Evolutionary conservation across 2,113 vertebrate species (phyloP).

Genomic region (Notiomystis cincta): DNA sequence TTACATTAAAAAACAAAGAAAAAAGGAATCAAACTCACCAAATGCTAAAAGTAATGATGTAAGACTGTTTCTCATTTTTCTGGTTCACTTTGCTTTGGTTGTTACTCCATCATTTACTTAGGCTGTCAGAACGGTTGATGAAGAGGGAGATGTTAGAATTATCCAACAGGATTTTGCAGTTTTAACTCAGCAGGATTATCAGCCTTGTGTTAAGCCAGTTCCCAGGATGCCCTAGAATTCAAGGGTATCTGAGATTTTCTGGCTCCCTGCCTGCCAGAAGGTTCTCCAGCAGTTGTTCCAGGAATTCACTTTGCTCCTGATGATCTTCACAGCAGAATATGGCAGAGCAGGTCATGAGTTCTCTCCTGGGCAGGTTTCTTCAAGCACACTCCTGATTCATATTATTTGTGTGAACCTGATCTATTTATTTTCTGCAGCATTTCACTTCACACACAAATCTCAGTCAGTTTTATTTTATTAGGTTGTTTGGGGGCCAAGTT

Average conservation of each 20-base stretch:
- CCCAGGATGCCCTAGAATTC: background rate
- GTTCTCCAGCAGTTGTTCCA: background rate
- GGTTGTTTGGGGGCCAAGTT: slow-evolving; percentile 87
- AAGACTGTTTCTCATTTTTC: background rate
- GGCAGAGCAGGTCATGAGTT: background rate
- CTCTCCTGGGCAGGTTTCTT: background rate
- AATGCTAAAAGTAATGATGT: background rate
- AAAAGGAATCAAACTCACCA: background rate
- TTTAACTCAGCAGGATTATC: background rate
- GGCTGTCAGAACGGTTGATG: background rate
- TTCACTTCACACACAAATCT: background rate
- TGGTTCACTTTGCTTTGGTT: background rate
- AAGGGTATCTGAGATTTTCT: background rate
- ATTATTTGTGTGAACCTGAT: background rate
- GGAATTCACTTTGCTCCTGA: background rate
- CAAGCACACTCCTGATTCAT: background rate
- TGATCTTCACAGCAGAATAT: background rate
- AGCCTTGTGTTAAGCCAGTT: background rate
- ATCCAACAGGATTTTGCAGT: background rate
- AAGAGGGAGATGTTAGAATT: background rate
- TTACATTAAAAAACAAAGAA: background rate
- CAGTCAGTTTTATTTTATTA: slow-evolving; percentile 36
- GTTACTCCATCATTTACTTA: background rate
- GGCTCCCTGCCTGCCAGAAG: background rate
- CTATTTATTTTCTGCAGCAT: background rate